These are phyloP conservation scores for Rhopalosiphum maidis DNA, from an alignment of 1,140 invertebrate genomes.

Conservation along the genomic window DNA sequence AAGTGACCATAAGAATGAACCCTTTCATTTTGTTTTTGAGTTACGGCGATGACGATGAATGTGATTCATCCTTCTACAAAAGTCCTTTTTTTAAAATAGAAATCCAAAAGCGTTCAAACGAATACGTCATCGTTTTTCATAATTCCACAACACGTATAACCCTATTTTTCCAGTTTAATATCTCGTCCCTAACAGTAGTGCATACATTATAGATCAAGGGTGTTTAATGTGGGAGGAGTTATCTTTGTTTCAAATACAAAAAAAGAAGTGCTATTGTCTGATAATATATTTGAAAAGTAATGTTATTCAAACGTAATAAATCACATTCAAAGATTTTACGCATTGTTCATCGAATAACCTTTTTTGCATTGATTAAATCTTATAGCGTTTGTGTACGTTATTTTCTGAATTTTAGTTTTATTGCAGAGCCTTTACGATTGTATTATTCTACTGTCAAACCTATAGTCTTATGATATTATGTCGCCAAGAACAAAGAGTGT, in stretches of 20 bases:
- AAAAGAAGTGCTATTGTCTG: not conserved
- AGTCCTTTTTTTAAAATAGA: not conserved
- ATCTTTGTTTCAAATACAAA: not conserved
- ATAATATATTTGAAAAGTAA: constrained; percentile 9
- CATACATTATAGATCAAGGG: not conserved
- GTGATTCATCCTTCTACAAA: not conserved
- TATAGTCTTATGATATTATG: not conserved
- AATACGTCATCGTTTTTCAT: not conserved
- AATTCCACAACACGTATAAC: not conserved
- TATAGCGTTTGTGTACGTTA: not conserved
- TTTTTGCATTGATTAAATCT: constrained; percentile 10
- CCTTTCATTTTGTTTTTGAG: not conserved
- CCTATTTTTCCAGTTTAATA: not conserved
- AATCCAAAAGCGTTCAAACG: not conserved
- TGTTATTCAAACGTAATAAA: not conserved
- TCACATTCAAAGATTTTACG: not conserved
- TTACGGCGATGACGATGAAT: not conserved
- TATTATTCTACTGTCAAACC: not conserved
- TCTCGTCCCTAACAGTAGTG: not conserved
- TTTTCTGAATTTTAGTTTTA: not conserved
- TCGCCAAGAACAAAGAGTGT: not conserved
- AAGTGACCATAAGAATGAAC: not conserved
- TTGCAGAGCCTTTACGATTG: not conserved
- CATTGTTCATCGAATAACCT: not conserved
- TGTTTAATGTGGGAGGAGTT: not conserved